A percentile compares a stretch with the other conserved stretches of the same genome.
These are phyloP conservation scores for Parthenolecanium corni DNA, from an alignment of 2,888 invertebrate species.

Conservation along the genomic window DNA sequence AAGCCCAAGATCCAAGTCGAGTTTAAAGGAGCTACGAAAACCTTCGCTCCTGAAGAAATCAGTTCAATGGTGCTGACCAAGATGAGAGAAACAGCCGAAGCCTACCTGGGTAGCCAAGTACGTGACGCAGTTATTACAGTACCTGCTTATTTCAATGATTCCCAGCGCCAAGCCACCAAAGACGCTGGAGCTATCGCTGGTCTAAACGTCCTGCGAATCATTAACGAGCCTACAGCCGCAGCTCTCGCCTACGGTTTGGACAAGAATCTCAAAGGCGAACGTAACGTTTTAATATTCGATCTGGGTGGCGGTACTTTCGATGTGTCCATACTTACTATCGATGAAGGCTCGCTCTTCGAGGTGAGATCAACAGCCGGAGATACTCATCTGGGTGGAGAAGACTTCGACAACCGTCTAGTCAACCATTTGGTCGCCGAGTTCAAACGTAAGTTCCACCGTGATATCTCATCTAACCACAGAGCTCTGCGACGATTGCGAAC, in stretches of 20 bases:
- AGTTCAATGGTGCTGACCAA: too few species aligned
- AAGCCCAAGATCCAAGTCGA: conserved; percentile 57
- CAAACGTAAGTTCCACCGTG: conserved; percentile 43
- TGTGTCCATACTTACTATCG: conserved; percentile 79
- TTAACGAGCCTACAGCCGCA: too few species aligned
- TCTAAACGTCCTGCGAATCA: conserved; percentile 73
- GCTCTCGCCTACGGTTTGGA: conserved; percentile 69
- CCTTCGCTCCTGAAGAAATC: conserved; percentile 56
- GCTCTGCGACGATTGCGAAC: conserved; percentile 42
- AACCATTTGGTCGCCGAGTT: conserved; percentile 48
- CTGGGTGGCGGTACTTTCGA: too few species aligned
- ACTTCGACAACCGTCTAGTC: conserved; percentile 47
- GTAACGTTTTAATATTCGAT: conserved; percentile 80
- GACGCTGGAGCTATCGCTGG: conserved; percentile 79
- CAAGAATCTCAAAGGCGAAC: conserved; percentile 42
- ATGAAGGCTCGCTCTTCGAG: conserved; percentile 74
- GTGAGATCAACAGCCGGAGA: conserved; percentile 74
- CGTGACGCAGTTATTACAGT: conserved; percentile 66
- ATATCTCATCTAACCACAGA: conserved; percentile 41
- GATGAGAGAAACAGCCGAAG: conserved; percentile 58
- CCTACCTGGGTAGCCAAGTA: conserved; percentile 44
- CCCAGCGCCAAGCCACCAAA: conserved; percentile 66
- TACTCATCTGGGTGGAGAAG: conserved; percentile 70
- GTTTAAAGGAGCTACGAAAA: conserved; percentile 51
- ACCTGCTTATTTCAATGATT: conserved; percentile 71